Evolutionary conservation across 64 coral and sea anemone species (phyloP).

Genomic region (Montipora efflorescens): DNA sequence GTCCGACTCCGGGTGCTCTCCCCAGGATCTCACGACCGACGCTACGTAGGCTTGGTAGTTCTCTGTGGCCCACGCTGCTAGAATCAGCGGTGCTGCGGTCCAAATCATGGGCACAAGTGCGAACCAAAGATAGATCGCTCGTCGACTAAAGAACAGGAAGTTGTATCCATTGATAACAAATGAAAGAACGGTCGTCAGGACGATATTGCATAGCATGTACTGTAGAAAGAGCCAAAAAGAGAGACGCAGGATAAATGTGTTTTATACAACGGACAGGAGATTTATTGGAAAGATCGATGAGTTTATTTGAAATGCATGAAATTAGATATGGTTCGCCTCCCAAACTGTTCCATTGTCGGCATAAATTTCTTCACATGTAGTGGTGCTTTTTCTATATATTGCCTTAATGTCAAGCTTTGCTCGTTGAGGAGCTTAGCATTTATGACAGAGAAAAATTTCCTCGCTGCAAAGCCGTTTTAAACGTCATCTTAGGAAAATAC

Average conservation of each 20-base stretch:
- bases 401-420: too few relatives aligned
- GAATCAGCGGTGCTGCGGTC: slow-evolving; percentile 87
- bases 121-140: slow-evolving; percentile 95
- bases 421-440: too few relatives aligned
- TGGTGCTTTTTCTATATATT: too few relatives aligned
- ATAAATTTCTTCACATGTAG: too few relatives aligned
- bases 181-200: slow-evolving; percentile 87
- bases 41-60: slow-evolving; percentile 87
- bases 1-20: slow-evolving; percentile 85
- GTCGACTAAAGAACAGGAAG: slow-evolving; percentile 84
- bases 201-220: slow-evolving; percentile 88
- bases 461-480: too few relatives aligned
- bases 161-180: slow-evolving; percentile 96
- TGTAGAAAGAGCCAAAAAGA: slow-evolving; percentile 19
- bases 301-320: too few relatives aligned
- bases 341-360: too few relatives aligned
- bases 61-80: slow-evolving; percentile 98
- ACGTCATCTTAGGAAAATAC: too few relatives aligned
- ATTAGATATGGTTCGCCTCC: too few relatives aligned
- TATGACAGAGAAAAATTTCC: too few relatives aligned
- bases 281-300: too few relatives aligned
- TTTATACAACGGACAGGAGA: too few relatives aligned
- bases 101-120: slow-evolving; percentile 88
- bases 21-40: slow-evolving; percentile 92
- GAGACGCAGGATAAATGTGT: background rate